Base-by-base conservation (phyloP, 35 echinoderm and acorn worm species). In the Holothuria glaberrima region DNA sequence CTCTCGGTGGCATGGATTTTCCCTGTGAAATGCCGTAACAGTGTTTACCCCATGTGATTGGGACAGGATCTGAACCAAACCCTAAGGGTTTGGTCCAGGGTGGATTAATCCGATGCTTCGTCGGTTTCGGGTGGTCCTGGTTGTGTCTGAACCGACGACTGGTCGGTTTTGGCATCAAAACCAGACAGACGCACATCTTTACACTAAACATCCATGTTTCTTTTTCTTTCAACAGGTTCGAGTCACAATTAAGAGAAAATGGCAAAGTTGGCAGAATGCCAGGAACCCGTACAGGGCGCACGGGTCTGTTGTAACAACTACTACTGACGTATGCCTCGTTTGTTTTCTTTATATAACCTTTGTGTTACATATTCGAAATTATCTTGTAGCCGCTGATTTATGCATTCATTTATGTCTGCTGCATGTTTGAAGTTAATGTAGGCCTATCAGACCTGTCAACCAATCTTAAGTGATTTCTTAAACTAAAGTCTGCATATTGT, bases 241-340 rank as follows among this genome's bases (percentile, higher is more conserved):
- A 63, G 87, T 63, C 30, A 90, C 89, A 13, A 63, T 95, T 3
- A 82, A 88, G 30, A 63, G 94, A 68, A 95, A 95, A 88, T 95
- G 90, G 90, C 58, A 21, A 17, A 82, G 90, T 29, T 95, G 94
- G 94, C 75, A 75, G 80, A 95, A 92, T 46, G 67, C 59, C 70
- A 75, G 91, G 26, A 89, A 91, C 45, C 94, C 94, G 17, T 87
- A 95, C 59, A 86, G 91, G 27, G 80, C 91, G 31, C 91, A 92
- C 78, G 86, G 88, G 44, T 89, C 91, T 28, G 91, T 95, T 31
- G 91, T 95, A 69, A 95, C 94, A 17, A 95, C 94, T 35, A 91
- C 94, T 64, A 95, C 94, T 32, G 94, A 95, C 63, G 94, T 95
- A 82, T 58, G 71, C 71, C 20, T 14, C 19, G 7, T 24, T 56